Evolutionary conservation across 2,113 vertebrate species (phyloP).

Genomic region (Psittacus erithacus): DNA sequence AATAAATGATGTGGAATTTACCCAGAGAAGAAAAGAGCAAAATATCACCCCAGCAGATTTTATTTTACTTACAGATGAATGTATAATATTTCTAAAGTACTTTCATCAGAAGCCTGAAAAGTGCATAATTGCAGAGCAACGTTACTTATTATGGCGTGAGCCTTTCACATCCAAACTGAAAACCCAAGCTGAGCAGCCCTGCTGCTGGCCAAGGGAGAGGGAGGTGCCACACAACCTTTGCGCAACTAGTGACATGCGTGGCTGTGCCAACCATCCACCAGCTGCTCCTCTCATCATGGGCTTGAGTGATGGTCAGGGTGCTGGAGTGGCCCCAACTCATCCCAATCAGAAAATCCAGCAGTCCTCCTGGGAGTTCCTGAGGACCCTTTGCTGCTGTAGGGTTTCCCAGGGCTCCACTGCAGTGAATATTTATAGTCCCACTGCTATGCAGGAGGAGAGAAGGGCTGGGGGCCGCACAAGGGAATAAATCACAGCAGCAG

Average conservation of each 20-base stretch:
- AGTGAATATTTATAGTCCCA: background rate
- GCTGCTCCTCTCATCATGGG: background rate
- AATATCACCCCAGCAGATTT: constrained; percentile 48
- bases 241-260: fast-evolving
- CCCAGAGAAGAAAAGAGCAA: constrained; percentile 57
- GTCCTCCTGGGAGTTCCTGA: fast-evolving
- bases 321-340: fast-evolving
- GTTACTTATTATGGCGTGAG: background rate
- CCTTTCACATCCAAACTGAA: background rate
- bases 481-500: background rate
- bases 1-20: constrained; percentile 69
- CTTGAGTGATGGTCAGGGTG: background rate
- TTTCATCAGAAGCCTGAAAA: constrained; percentile 39
- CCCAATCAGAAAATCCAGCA: fast-evolving
- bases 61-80: constrained; percentile 59
- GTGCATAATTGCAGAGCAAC: constrained; percentile 33
- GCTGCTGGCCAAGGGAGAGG: background rate
- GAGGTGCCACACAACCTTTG: background rate
- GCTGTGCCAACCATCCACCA: fast-evolving
- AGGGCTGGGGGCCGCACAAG: background rate
- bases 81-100: constrained; percentile 45
- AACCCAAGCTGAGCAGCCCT: background rate
- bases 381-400: background rate
- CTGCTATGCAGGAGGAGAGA: background rate
- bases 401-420: background rate